These are phyloP conservation scores for Cyclophora albipunctata DNA, from an alignment of 2,888 invertebrate genomes.

Conservation along the genomic window DNA sequence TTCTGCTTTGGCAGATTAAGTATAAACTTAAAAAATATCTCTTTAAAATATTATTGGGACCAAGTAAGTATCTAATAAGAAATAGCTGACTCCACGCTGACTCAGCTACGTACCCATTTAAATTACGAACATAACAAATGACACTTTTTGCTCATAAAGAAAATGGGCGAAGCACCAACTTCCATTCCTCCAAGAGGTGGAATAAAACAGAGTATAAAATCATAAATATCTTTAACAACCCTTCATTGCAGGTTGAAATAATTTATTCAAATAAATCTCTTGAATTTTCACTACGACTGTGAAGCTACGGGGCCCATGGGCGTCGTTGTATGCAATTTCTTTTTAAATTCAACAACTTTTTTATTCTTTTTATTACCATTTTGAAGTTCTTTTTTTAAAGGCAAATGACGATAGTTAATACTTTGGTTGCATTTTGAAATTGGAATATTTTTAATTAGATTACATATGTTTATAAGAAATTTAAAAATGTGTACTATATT, in stretches of 20 bases:
- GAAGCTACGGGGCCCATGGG: slow-evolving; percentile 53
- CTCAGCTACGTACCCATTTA: too few relatives aligned
- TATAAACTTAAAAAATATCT: too few relatives aligned
- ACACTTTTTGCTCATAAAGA: not conserved
- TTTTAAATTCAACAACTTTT: slow-evolving; percentile 56
- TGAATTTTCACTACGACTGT: slow-evolving; percentile 45
- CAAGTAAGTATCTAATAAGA: too few relatives aligned
- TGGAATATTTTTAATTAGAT: slow-evolving; percentile 10
- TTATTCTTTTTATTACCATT: slow-evolving; percentile 41
- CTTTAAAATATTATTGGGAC: too few relatives aligned
- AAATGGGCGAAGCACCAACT: slow-evolving; percentile 5
- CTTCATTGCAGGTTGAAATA: slow-evolving; percentile 71
- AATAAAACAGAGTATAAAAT: slow-evolving; percentile 25
- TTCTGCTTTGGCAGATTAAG: too few relatives aligned
- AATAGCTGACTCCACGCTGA: too few relatives aligned
- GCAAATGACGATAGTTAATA: too few relatives aligned
- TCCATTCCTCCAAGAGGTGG: not conserved
- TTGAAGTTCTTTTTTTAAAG: slow-evolving; percentile 28
- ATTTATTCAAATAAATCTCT: slow-evolving; percentile 74
- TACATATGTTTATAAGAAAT: too few relatives aligned
- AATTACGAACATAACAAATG: too few relatives aligned
- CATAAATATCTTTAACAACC: slow-evolving; percentile 62
- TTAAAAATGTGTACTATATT: too few relatives aligned
- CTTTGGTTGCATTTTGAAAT: too few relatives aligned
- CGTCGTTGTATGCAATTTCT: slow-evolving; percentile 47